Percentiles rank a stretch among this genome's conserved stretches.
Conservation (phyloP, 2,113 vertebrate species). For the Cephalopterus ornatus region DNA sequence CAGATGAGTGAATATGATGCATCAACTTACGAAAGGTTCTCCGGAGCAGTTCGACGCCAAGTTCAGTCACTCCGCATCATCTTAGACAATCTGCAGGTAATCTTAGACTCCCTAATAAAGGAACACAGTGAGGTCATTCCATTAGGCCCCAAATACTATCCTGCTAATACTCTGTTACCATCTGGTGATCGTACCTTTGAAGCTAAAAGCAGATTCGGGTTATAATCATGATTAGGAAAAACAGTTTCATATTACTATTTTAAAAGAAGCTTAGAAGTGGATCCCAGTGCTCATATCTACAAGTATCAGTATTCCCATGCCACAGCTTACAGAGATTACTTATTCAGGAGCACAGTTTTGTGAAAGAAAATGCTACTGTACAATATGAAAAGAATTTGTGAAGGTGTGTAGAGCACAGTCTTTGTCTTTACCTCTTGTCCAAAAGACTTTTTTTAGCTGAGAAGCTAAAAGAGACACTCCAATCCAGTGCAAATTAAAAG, state of each 20-base stretch:
- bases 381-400: not conserved
- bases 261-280: not conserved
- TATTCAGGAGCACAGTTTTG: not conserved
- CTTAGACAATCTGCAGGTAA: slow-evolving; percentile 93
- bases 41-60: slow-evolving; percentile 85
- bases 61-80: slow-evolving; percentile 92
- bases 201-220: not conserved
- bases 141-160: not conserved
- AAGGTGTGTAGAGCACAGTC: not conserved
- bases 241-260: not conserved
- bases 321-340: not conserved
- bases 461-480: not conserved
- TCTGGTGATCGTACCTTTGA: not conserved
- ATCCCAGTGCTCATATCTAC: not conserved
- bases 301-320: not conserved
- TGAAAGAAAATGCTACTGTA: not conserved
- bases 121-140: not conserved
- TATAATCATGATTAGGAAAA: not conserved
- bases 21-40: slow-evolving; percentile 86
- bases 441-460: not conserved
- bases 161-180: not conserved
- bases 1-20: slow-evolving; percentile 96
- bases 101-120: not conserved
- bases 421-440: not conserved
- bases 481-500: not conserved